phyloP scores from a whole-genome alignment of 2,888 invertebrate genomes.

The Ceratothoa steindachneri region DNA sequence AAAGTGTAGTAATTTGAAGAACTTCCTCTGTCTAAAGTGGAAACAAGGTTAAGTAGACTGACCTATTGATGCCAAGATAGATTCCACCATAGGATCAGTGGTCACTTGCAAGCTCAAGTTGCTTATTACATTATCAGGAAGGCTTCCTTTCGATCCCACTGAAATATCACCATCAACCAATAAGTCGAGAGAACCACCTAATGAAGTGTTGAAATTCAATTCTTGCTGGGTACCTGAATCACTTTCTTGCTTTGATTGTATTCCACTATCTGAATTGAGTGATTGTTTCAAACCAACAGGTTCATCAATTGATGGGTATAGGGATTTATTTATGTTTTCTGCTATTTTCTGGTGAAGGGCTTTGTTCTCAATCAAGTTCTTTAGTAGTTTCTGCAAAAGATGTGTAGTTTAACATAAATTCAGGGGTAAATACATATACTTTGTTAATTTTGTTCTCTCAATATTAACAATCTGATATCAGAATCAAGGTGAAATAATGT shows the following conservation, averaged over 20 bases:
- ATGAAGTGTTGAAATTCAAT: not conserved
- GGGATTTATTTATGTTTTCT: slow-evolving; percentile 29
- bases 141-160: not conserved
- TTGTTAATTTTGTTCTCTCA: no score
- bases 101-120: not conserved
- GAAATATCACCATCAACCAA: not conserved
- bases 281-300: not conserved
- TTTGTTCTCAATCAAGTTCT: slow-evolving; percentile 37
- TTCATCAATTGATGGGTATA: not conserved
- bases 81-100: not conserved
- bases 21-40: no score
- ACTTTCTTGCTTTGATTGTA: not conserved
- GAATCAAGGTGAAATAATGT: no score
- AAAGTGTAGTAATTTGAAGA: no score
- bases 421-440: no score
- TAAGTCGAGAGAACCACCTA: not conserved
- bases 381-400: slow-evolving; percentile 35
- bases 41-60: no score
- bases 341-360: slow-evolving; percentile 40
- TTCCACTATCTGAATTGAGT: not conserved
- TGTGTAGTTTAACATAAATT: no score
- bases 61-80: slow-evolving; percentile 1
- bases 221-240: not conserved
- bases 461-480: no score
- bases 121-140: not conserved